Evolutionary conservation across 2,888 invertebrate genomes (phyloP), one percentile per base, ranked within the genome.

Genomic region (Xestia sexstrigata): DNA sequence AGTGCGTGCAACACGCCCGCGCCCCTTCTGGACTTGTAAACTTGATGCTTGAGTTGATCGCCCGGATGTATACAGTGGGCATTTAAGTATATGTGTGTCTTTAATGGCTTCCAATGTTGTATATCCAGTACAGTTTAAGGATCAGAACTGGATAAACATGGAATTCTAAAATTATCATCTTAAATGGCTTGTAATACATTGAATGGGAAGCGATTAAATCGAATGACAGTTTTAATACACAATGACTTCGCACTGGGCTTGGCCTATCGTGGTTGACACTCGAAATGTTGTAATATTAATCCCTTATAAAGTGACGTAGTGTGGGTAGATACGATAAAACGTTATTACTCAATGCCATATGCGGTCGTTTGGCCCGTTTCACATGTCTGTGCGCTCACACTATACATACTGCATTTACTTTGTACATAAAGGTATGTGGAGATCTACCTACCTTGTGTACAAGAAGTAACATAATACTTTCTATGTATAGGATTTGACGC

Each of bases 291-390:
- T 90, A 93, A 94, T 88, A 91, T 91, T 92, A 91, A 92, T 92
- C 91, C 94, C 94, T 90, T 95, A 89, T 93, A 93, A 79, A 91
- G 92, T 88, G 60, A 77, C 17, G 78, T 76, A 74, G 89, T 91
- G 95, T 94, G 91, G 94, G 94, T 91, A 91, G 93, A 90, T 87
- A 88, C 90, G 92, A 93, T 94, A 93, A 93, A 92, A 89, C 88
- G 83, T 82, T 91, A 90, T 93, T 93, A 89, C 92, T 90, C 93
- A 94, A 94, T 93, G 90, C 93, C 93, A 91, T 91, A 92, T 90
- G 91, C 89, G 91, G 91, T 87, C 81, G 87, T 84, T 82, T 91
- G 92, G 90, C 86, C 90, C 85, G 91, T 89, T 93, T 91, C 90
- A 90, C 91, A 91, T 90, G 89, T 86, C 78, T 65, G 55, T 55